Evolutionary conservation across 2,113 vertebrate genomes (phyloP).

Genomic region (Odocoileus virginianus): DNA sequence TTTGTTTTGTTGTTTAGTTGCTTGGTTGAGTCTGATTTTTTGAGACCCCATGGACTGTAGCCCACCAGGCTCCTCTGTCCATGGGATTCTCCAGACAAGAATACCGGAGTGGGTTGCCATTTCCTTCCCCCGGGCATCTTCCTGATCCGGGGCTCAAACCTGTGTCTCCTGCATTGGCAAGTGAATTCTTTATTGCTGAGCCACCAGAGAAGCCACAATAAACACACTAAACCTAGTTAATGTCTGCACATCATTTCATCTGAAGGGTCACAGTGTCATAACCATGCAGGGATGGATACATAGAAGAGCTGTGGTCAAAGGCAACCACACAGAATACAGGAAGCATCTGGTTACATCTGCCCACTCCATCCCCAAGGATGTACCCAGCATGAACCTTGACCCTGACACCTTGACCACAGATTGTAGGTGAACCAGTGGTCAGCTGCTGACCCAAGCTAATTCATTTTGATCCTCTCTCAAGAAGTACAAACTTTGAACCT

Average conservation of each 20-base stretch:
- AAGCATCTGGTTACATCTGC: not conserved
- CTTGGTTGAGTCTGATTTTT: not conserved
- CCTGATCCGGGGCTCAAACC: not conserved
- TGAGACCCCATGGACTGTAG: not conserved
- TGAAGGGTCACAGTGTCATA: not conserved
- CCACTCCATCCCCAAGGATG: not conserved
- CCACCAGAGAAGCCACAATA: not conserved
- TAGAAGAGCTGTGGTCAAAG: not conserved
- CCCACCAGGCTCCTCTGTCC: not conserved
- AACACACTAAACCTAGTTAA: not conserved
- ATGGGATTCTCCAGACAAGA: not conserved
- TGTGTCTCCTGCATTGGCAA: not conserved
- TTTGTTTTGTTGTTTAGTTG: not conserved
- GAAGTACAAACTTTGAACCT: not conserved
- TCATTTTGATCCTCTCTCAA: not conserved
- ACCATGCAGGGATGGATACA: not conserved
- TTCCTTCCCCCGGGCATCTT: not conserved
- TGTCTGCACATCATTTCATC: not conserved
- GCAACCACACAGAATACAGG: not conserved
- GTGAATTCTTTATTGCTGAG: not conserved
- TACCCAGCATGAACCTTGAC: not conserved
- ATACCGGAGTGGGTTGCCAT: not conserved
- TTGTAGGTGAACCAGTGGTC: not conserved
- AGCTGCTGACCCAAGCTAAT: not conserved
- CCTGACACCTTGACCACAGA: not conserved